phyloP scores from a whole-genome alignment of 2,113 vertebrate genomes.

The Orthonyx spaldingii region DNA sequence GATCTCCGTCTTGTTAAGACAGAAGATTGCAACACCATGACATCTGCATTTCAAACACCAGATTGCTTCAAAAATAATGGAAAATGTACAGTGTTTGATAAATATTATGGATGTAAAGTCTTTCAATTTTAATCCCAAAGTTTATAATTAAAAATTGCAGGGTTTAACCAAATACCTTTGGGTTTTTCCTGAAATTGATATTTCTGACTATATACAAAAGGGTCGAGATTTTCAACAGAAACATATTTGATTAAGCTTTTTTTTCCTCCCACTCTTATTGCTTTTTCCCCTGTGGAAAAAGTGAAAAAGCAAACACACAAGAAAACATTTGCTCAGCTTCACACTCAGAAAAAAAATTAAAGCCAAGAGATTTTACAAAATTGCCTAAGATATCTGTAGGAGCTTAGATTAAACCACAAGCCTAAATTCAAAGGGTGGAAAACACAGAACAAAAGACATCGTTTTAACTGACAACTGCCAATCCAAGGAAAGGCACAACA shows the following conservation, averaged over 20 bases:
- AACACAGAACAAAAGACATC: neutral
- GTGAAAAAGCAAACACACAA: neutral
- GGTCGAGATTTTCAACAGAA: neutral
- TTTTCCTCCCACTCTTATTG: neutral
- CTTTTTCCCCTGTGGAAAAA: neutral
- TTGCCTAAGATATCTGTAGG: neutral
- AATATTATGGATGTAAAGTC: neutral
- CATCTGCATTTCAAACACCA: neutral
- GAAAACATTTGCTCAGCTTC: neutral
- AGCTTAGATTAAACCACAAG: neutral
- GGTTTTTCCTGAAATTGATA: neutral
- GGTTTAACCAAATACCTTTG: neutral
- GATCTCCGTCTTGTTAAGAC: neutral
- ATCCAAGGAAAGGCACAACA: neutral
- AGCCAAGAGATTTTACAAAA: neutral
- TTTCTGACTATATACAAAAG: neutral
- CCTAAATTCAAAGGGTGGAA: neutral
- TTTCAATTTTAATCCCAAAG: neutral
- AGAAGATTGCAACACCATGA: neutral
- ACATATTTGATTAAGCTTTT: neutral
- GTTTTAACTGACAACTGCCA: neutral
- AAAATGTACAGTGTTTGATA: neutral
- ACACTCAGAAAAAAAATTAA: neutral
- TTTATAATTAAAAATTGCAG: neutral
- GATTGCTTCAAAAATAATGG: neutral